Conservation (phyloP, 2,113 vertebrate species). For the Hypocryptadius cinnamomeus region DNA sequence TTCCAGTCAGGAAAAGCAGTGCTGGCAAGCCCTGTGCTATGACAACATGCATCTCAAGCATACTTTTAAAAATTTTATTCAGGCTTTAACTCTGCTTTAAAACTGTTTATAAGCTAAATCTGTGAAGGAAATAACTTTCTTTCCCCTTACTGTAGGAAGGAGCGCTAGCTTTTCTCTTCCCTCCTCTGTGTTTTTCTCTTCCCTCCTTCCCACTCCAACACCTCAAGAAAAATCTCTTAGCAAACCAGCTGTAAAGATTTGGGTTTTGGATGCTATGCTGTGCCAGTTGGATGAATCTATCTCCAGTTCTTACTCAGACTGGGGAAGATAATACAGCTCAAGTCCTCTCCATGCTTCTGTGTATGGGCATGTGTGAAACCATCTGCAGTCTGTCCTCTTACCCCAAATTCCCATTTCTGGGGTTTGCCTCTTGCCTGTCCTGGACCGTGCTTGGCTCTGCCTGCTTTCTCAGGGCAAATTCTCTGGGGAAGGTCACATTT, state of each 20-base stretch:
- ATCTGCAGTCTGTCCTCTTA: not conserved
- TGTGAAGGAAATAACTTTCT: not conserved
- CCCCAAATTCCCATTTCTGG: not conserved
- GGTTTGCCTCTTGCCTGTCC: not conserved
- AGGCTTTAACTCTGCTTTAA: not conserved
- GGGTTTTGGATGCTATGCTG: not conserved
- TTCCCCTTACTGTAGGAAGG: not conserved
- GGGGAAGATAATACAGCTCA: not conserved
- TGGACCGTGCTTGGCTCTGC: not conserved
- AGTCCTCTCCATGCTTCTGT: not conserved
- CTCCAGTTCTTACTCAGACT: not conserved
- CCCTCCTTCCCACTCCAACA: conserved; percentile 9
- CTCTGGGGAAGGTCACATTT: not conserved
- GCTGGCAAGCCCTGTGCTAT: not conserved
- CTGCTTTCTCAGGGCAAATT: not conserved
- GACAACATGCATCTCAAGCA: not conserved
- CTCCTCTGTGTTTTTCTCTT: conserved; percentile 12
- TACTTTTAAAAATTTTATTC: not conserved
- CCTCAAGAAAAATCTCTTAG: not conserved
- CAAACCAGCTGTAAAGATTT: not conserved
- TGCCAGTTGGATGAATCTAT: not conserved
- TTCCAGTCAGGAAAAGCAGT: not conserved
- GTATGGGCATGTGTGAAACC: not conserved
- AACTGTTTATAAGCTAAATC: not conserved
- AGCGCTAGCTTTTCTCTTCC: not conserved